Evolutionary conservation across 2,113 vertebrate species (phyloP), one percentile per base, ranked within the genome.

Genomic region (Ursus arctos): DNA sequence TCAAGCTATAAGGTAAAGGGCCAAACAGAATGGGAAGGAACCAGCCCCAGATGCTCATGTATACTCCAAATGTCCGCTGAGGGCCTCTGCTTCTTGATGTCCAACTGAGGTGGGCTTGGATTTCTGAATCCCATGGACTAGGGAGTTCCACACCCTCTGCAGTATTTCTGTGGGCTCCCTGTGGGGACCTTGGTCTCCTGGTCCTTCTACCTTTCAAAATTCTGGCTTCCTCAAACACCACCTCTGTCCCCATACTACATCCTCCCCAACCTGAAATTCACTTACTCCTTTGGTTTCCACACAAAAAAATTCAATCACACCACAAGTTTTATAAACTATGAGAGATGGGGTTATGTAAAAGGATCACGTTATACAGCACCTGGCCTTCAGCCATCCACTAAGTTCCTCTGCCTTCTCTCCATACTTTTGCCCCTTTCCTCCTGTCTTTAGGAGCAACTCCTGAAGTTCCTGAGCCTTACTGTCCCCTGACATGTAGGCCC

Each of bases 201-300:
- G 31, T 9, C 4, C 31, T 59, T 80, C 36, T 43, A 5, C 51
- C 31, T 72, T 49, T 88, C 53, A 63, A 55, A 89, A 61, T 57
- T 57, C 59, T 43, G 26, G 7, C 14, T 57, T 84, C 26, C n/a
- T 93, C 53, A 94, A 61, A 72, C 6, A 72, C 6, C 33, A 24
- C 53, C 57, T 69, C 69, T 31, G n/a, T 83, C 28, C 53, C 76
- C 13, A 18, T 22, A 65, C 12, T 53, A 14, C 4, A 13, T n/a
- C 67, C 65, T 74, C 31, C 18, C 16, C 36, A 71, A 31, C 15
- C 43, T 85, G 77, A 97, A 94, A 86, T 79, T 24, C 86, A 77
- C 67, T 16, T 71, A 95, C n/a, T 86, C 36, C 33, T 95, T 59
- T 88, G 84, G 31, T 90, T 97, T 85, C 77, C 31, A 72, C 51